These are phyloP conservation scores for Argyresthia goedartella DNA, from an alignment of 2,888 invertebrate genomes.

Conservation along the genomic window DNA sequence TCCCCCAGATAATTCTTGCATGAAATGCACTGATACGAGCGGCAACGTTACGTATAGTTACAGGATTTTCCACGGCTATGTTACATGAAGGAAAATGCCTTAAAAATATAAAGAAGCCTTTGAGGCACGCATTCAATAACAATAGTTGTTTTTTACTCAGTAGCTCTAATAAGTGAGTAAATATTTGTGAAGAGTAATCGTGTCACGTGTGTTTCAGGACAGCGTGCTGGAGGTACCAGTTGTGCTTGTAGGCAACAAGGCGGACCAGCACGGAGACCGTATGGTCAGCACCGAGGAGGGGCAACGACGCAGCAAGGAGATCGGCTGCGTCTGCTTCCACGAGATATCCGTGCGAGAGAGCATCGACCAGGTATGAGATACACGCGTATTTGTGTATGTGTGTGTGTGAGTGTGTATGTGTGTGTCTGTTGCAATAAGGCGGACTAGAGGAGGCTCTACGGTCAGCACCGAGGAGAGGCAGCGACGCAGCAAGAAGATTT, in stretches of 20 bases:
- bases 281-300: conserved; percentile 86
- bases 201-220: conserved; percentile 53
- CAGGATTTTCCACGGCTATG: too few relatives aligned
- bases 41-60: too few relatives aligned
- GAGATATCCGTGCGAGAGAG: conserved; percentile 89
- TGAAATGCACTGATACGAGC: too few relatives aligned
- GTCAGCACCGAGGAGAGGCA: conserved; percentile 82
- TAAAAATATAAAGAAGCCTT: too few relatives aligned
- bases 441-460: conserved; percentile 86
- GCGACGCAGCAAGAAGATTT: conserved; percentile 80
- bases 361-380: conserved; percentile 78
- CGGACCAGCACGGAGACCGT: conserved; percentile 81
- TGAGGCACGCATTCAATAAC: too few relatives aligned
- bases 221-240: conserved; percentile 78
- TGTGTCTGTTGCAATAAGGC: conserved; percentile 85
- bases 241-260: conserved; percentile 86
- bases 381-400: too few relatives aligned
- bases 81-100: too few relatives aligned
- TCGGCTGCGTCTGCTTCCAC: conserved; percentile 86
- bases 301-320: conserved; percentile 79
- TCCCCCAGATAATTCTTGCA: too few relatives aligned
- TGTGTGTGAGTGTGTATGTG: too few relatives aligned
- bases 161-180: too few relatives aligned
- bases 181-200: too few relatives aligned
- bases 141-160: too few relatives aligned